Evolutionary conservation across 2,888 invertebrate species (phyloP).

Genomic region (Cheilosia vulpina): DNA sequence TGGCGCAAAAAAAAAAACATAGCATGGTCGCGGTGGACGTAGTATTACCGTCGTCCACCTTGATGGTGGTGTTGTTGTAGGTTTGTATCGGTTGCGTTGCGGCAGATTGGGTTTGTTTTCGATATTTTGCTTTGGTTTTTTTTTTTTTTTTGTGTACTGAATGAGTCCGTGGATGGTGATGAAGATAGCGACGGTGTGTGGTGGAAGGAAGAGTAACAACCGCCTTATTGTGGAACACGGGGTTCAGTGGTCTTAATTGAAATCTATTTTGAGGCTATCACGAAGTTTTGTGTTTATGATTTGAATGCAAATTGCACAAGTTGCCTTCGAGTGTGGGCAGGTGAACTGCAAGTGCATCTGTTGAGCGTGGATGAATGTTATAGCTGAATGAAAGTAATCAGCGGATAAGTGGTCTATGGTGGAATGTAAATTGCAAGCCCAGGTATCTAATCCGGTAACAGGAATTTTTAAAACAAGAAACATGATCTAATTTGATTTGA

Average conservation of each 20-base stretch:
- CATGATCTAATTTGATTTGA: too few species aligned
- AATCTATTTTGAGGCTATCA: constrained; percentile 74
- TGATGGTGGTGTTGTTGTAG: background rate
- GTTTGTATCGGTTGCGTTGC: constrained; percentile 17
- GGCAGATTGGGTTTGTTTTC: constrained; percentile 65
- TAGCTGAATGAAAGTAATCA: constrained; percentile 23
- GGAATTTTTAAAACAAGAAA: background rate
- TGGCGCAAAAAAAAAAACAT: constrained; percentile 6
- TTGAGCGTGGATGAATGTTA: background rate
- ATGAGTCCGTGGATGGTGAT: constrained; percentile 30
- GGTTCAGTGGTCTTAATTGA: constrained; percentile 72
- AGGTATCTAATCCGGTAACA: background rate
- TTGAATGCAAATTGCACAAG: constrained; percentile 62
- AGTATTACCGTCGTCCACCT: background rate
- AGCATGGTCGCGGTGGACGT: background rate
- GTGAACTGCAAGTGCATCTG: constrained; percentile 28
- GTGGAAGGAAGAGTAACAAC: background rate
- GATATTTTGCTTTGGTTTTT: constrained; percentile 25
- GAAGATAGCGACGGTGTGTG: background rate
- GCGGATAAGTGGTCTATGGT: background rate
- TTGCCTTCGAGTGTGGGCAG: constrained; percentile 49
- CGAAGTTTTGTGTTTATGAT: constrained; percentile 61
- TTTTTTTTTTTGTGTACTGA: constrained; percentile 1
- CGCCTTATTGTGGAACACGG: constrained; percentile 34
- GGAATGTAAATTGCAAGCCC: background rate